Evolutionary conservation across 2,113 vertebrate genomes (phyloP), one percentile per base, ranked within the genome.

Genomic region (Lepisosteus oculatus): DNA sequence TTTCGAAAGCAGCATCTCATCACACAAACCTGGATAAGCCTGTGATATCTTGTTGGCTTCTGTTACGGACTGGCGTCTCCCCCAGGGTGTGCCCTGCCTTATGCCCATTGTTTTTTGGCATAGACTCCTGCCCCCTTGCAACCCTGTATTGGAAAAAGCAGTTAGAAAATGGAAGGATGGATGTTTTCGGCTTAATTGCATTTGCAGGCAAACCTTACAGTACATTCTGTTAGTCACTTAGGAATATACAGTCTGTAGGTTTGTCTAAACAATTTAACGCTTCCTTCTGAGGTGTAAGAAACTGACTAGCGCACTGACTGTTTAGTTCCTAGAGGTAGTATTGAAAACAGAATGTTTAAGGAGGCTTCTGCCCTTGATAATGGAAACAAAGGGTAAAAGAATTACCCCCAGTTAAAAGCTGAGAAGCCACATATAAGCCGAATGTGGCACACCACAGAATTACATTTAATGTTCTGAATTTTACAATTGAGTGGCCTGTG

Each of bases 401-500:
- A n/a, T 4, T 5, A n/a, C 5, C 14, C 3, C n/a, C 12, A 15
- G 12, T 59, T 11, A 11, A n/a, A 59, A 59, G 57, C 57, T 15
- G 8, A 6, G 47, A 14, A 71, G 61, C 70, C 70, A 71, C 56
- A 62, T 59, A 13, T 55, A 73, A 62, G 57, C 42, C 3, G 57
- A 62, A n/a, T 63, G 59, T 63, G 66, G 65, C 45, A 47, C 17
- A 73, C 65, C 72, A 17, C 72, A 68, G 15, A 41, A 55, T 59
- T 62, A 73, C 45, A 45, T 63, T 73, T 54, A 17, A 63, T 54
- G 44, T 12, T 69, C 12, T 59, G 54, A 44, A 42, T 66, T 56
- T 57, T 51, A 54, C 56, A 54, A 14, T 57, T 12, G 44, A 15
- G 11, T 43, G 29, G 56, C 29, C 17, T 57, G 45, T 62, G 45